Evolutionary conservation across 2,888 invertebrate genomes (phyloP).

Genomic region (Andrena hattorfiana): DNA sequence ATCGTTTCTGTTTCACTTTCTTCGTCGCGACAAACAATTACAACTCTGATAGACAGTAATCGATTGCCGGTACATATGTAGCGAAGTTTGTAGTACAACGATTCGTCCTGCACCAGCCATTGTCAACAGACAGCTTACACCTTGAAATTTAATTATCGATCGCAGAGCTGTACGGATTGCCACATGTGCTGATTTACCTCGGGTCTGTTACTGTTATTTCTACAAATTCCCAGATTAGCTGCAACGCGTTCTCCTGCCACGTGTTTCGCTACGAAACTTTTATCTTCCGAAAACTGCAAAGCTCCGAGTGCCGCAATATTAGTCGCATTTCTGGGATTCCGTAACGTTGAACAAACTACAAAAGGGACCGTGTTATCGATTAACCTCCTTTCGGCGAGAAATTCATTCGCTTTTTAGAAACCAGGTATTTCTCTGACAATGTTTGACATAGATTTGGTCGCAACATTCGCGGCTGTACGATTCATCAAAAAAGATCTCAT

Average conservation of each 20-base stretch:
- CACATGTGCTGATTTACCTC: not conserved
- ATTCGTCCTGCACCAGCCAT: not conserved
- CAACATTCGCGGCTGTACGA: conserved; percentile 8
- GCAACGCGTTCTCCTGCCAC: not conserved
- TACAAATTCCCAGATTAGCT: not conserved
- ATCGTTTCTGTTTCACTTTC: conserved; percentile 36
- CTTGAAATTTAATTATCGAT: conserved; percentile 18
- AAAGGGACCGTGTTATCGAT: conserved; percentile 48
- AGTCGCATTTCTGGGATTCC: not conserved
- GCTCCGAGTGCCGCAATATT: not conserved
- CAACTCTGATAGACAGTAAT: conserved; percentile 63
- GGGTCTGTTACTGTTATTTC: not conserved
- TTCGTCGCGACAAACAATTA: conserved; percentile 55
- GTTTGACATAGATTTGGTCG: conserved; percentile 32
- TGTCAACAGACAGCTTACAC: conserved; percentile 19
- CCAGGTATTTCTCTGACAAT: not conserved
- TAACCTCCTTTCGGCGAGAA: conserved; percentile 44
- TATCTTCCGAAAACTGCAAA: not conserved
- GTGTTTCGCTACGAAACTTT: not conserved
- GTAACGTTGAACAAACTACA: conserved; percentile 17
- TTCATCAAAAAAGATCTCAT: conserved; percentile 59
- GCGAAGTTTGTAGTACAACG: not conserved
- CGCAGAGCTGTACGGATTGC: not conserved
- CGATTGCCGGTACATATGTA: conserved; percentile 13
- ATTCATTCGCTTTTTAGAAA: conserved; percentile 39